Conservation (phyloP, 2,888 invertebrate genomes). For the Drosophila niveifrons region DNA sequence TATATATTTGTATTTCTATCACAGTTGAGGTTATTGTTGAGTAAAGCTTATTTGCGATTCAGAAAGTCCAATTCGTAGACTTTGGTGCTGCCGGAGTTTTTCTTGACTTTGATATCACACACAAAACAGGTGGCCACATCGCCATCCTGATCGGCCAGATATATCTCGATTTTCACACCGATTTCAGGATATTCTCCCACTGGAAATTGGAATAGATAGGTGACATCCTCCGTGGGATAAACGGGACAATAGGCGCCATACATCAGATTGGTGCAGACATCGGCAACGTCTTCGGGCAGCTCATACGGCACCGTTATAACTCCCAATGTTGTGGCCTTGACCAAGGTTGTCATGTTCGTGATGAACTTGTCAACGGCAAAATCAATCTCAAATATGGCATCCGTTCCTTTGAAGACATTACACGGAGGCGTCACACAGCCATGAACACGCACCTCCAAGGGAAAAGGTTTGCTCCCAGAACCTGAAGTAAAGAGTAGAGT, state of each 20-base stretch:
- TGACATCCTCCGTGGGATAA: slow-evolving; percentile 82
- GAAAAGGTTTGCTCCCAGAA: slow-evolving; percentile 72
- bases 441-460: slow-evolving; percentile 73
- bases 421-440: slow-evolving; percentile 83
- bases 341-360: slow-evolving; percentile 62
- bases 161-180: slow-evolving; percentile 80
- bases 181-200: slow-evolving; percentile 83
- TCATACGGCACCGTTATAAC: slow-evolving; percentile 83
- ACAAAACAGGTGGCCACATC: slow-evolving; percentile 77
- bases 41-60: slow-evolving; percentile 13
- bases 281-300: slow-evolving; percentile 78
- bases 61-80: slow-evolving; percentile 61
- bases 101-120: slow-evolving; percentile 83
- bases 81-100: slow-evolving; percentile 39
- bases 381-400: slow-evolving; percentile 77
- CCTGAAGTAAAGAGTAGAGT: slow-evolving; percentile 49
- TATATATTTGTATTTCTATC: slow-evolving; percentile 46
- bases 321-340: slow-evolving; percentile 82
- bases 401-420: slow-evolving; percentile 76
- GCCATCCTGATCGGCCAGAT: slow-evolving; percentile 78
- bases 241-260: slow-evolving; percentile 83
- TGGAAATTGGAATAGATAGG: slow-evolving; percentile 82
- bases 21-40: slow-evolving; percentile 50
- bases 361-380: slow-evolving; percentile 75
- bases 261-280: slow-evolving; percentile 82